Conservation (phyloP, 2,888 invertebrate genomes). For the Conistra vaccinii region DNA sequence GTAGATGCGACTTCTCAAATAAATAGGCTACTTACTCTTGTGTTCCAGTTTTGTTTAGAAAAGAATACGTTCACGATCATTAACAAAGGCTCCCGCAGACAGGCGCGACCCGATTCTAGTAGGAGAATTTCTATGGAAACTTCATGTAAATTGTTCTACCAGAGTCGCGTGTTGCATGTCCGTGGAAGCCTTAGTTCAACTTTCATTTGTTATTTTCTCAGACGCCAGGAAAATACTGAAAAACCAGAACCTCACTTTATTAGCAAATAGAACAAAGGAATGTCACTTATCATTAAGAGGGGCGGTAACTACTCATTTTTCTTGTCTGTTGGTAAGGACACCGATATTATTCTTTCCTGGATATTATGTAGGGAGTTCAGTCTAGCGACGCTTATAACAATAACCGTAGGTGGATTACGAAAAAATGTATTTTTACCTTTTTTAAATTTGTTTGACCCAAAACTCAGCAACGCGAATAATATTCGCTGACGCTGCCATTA, state of each 20-base stretch:
- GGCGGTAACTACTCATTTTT: neutral
- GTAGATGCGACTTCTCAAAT: neutral
- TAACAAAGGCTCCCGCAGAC: too few relatives aligned
- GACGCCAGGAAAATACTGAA: neutral
- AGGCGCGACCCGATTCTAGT: too few relatives aligned
- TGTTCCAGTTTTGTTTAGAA: neutral
- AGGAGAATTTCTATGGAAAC: too few relatives aligned
- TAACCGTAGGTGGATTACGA: too few relatives aligned
- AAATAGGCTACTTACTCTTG: too few relatives aligned
- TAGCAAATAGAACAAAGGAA: conserved; percentile 1
- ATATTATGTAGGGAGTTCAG: neutral
- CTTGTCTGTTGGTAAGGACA: neutral
- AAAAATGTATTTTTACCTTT: too few relatives aligned
- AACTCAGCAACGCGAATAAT: too few relatives aligned
- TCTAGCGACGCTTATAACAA: neutral
- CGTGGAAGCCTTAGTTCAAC: neutral
- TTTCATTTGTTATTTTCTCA: neutral
- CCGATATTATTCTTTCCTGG: neutral
- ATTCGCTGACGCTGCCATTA: too few relatives aligned
- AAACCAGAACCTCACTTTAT: conserved; percentile 5
- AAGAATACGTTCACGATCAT: neutral
- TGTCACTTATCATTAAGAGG: neutral
- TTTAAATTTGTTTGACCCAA: too few relatives aligned
- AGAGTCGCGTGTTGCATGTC: too few relatives aligned
- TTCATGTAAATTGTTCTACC: neutral